Evolutionary conservation across 1,140 invertebrate genomes (phyloP).

Genomic region (Temnothorax nylanderi): DNA sequence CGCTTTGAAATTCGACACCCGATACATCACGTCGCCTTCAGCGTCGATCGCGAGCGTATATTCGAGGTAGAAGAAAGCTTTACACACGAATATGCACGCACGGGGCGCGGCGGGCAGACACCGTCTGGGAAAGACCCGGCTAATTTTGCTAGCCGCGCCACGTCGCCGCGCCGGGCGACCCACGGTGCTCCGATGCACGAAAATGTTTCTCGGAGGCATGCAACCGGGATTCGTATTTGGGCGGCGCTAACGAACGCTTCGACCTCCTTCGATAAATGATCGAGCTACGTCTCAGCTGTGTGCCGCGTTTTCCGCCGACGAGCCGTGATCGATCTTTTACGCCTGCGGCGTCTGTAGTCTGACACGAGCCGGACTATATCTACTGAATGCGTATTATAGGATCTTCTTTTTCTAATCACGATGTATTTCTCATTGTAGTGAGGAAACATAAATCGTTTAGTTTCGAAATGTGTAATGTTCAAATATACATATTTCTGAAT

Average conservation of each 20-base stretch:
- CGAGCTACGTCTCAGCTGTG: neutral
- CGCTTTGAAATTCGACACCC: conserved; percentile 60
- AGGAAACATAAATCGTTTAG: neutral
- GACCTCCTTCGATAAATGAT: conserved; percentile 60
- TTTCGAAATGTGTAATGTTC: neutral
- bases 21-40: conserved; percentile 16
- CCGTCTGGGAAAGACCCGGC: conserved; percentile 77
- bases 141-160: conserved; percentile 76
- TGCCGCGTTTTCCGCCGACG: neutral
- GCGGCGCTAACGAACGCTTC: conserved; percentile 29
- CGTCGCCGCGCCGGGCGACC: conserved; percentile 41
- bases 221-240: conserved; percentile 57
- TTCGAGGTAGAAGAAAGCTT: conserved; percentile 61
- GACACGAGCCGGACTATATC: conserved; percentile 34
- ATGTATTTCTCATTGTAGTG: neutral
- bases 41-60: conserved; percentile 29
- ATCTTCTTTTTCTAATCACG: neutral
- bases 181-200: conserved; percentile 51
- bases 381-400: conserved; percentile 11
- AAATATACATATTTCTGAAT: neutral
- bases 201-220: conserved; percentile 62
- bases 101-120: conserved; percentile 63
- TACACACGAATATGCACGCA: conserved; percentile 46
- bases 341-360: neutral
- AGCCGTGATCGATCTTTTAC: conserved; percentile 13